Conservation (phyloP, 2,113 vertebrate genomes). For the Oxyura jamaicensis region DNA sequence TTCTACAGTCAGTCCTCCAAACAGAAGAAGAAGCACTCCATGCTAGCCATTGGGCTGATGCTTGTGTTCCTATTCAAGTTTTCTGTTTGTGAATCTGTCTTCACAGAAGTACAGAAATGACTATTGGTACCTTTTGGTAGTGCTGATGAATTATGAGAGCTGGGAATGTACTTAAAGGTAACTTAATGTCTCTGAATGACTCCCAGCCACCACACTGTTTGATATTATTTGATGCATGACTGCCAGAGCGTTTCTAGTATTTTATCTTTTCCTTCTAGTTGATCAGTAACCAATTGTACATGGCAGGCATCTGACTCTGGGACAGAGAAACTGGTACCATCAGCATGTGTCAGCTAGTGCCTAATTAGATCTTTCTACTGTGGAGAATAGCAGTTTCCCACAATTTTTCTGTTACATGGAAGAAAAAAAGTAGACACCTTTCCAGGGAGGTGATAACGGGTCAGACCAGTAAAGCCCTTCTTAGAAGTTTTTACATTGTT, state of each 20-base stretch:
- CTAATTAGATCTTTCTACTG: slow-evolving; percentile 16
- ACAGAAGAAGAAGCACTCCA: background rate
- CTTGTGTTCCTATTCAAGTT: background rate
- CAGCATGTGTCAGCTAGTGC: background rate
- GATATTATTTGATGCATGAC: slow-evolving; percentile 8
- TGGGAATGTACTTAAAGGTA: background rate
- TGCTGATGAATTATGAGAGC: background rate
- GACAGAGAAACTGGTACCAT: background rate
- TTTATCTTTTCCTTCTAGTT: slow-evolving; percentile 5
- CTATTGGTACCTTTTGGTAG: background rate
- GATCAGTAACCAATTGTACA: background rate
- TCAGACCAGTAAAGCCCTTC: background rate
- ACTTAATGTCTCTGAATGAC: background rate
- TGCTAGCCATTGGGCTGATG: background rate
- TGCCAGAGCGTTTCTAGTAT: background rate
- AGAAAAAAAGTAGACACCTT: background rate
- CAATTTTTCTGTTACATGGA: background rate
- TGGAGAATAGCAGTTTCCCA: background rate
- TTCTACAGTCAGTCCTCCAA: background rate
- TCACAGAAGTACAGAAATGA: background rate
- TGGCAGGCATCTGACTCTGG: background rate
- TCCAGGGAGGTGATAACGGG: background rate
- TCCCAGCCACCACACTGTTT: background rate
- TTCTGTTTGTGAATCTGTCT: background rate
- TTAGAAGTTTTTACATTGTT: background rate